Conservation (phyloP, 2,888 invertebrate species). For the Tenthredo mesomela region DNA sequence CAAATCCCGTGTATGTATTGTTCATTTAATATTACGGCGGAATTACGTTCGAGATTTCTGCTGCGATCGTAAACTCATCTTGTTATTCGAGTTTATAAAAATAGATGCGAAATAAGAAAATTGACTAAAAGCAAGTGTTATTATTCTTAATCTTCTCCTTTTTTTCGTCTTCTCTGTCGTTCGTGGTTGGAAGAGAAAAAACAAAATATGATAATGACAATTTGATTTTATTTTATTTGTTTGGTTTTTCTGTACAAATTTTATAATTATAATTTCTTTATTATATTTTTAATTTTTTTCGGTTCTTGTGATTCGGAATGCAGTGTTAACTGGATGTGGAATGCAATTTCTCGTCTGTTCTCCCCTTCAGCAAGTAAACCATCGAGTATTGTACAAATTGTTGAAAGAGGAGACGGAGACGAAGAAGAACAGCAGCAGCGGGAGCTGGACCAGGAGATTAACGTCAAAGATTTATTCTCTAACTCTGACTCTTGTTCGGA, state of each 20-base stretch:
- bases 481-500: background rate
- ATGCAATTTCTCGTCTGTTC: constrained; percentile 75
- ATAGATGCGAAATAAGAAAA: background rate
- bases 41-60: background rate
- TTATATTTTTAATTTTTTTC: background rate
- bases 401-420: background rate
- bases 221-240: background rate
- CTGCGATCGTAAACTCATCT: background rate
- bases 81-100: background rate
- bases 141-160: background rate
- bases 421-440: background rate
- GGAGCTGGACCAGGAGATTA: background rate
- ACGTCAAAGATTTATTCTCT: background rate
- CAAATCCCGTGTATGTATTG: background rate
- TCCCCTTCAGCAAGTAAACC: constrained; percentile 25
- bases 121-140: background rate
- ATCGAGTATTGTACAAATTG: background rate
- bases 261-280: background rate
- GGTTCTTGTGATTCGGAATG: background rate
- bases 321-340: constrained; percentile 75
- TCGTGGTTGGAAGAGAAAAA: background rate
- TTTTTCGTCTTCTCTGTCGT: background rate
- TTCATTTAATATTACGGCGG: background rate
- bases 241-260: background rate
- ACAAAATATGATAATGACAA: background rate